Conservation (phyloP, 2,888 invertebrate genomes). For the Epicampocera succincta region DNA sequence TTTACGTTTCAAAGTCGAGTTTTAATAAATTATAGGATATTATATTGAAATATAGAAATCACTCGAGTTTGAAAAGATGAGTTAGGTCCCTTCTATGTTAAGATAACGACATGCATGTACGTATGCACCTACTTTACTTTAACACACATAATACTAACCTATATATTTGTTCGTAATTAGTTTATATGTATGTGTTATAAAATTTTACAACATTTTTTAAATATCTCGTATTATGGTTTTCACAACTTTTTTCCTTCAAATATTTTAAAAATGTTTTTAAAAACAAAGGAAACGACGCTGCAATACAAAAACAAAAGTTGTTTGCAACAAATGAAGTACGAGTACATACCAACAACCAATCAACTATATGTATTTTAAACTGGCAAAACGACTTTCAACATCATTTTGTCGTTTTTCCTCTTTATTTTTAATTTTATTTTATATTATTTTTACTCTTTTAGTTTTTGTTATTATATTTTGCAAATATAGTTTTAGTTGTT, state of each 20-base stretch:
- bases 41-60: too few relatives aligned
- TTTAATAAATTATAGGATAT: too few relatives aligned
- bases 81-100: background rate
- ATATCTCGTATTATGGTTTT: constrained; percentile 33
- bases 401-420: constrained; percentile 70
- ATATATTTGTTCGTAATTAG: constrained; percentile 43
- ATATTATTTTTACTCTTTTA: constrained; percentile 19
- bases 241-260: background rate
- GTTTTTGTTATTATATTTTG: constrained; percentile 26
- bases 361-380: constrained; percentile 70
- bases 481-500: constrained; percentile 52
- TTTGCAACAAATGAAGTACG: constrained; percentile 40
- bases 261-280: constrained; percentile 34
- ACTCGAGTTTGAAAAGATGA: too few relatives aligned
- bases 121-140: background rate
- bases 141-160: constrained; percentile 6
- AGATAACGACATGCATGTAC: background rate
- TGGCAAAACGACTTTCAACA: constrained; percentile 81
- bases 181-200: constrained; percentile 58
- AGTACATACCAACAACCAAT: constrained; percentile 7
- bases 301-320: constrained; percentile 22
- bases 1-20: too few relatives aligned
- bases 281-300: background rate
- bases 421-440: constrained; percentile 38
- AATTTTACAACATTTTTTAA: constrained; percentile 40